Percentiles rank a stretch among this genome's conserved stretches.
Evolutionary conservation across 1,140 invertebrate species (phyloP).

Genomic region (Drosophila triauraria): DNA sequence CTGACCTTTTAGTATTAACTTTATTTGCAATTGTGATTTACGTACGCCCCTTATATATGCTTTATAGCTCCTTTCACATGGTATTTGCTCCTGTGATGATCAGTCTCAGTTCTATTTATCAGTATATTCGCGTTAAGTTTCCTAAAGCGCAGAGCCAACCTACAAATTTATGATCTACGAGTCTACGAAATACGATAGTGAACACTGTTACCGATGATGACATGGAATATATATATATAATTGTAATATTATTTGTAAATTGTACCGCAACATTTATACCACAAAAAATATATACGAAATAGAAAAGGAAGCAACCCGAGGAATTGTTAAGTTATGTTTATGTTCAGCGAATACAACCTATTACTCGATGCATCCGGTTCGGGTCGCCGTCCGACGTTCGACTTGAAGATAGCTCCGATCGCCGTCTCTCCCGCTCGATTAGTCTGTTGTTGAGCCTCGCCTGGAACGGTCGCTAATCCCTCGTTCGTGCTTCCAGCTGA

Average conservation of each 20-base stretch:
- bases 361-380: slow-evolving; percentile 33
- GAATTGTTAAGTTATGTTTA: background rate
- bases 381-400: slow-evolving; percentile 22
- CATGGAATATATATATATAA: slow-evolving; percentile 32
- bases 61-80: slow-evolving; percentile 36
- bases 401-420: slow-evolving; percentile 38
- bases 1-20: slow-evolving; percentile 91
- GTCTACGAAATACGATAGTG: slow-evolving; percentile 51
- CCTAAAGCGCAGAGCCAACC: slow-evolving; percentile 56
- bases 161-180: slow-evolving; percentile 62
- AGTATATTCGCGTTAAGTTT: slow-evolving; percentile 39
- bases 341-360: slow-evolving; percentile 2
- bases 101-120: slow-evolving; percentile 33
- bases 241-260: slow-evolving; percentile 56
- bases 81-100: slow-evolving; percentile 38
- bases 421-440: slow-evolving; percentile 31
- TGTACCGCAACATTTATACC: slow-evolving; percentile 59
- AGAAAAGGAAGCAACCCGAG: slow-evolving; percentile 14
- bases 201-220: slow-evolving; percentile 50
- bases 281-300: slow-evolving; percentile 48
- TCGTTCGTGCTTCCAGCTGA: slow-evolving; percentile 9
- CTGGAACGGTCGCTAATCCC: slow-evolving; percentile 40
- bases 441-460: slow-evolving; percentile 56
- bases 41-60: slow-evolving; percentile 7
- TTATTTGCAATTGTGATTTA: slow-evolving; percentile 51